Conservation (phyloP, 2,888 invertebrate species). For the Chrysolina haemoptera region DNA sequence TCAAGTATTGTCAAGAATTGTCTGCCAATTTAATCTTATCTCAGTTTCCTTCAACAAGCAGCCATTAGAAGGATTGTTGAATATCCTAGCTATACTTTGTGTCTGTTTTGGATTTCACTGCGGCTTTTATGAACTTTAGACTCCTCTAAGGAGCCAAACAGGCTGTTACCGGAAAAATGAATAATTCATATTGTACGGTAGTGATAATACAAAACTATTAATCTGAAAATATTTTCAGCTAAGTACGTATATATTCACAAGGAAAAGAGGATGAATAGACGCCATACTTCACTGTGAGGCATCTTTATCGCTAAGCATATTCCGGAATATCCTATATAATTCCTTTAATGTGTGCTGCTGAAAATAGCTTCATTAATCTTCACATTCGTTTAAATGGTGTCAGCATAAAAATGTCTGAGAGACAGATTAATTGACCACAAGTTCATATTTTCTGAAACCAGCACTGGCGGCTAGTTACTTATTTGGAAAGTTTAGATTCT, state of each 20-base stretch:
- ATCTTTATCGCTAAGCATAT: constrained; percentile 16
- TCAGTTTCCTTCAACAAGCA: too few species aligned
- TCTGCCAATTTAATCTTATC: too few species aligned
- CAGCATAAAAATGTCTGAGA: constrained; percentile 27
- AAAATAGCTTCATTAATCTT: constrained; percentile 29
- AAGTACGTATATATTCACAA: constrained; percentile 1
- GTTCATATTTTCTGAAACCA: constrained; percentile 31
- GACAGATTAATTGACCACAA: constrained; percentile 31
- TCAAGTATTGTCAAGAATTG: too few species aligned
- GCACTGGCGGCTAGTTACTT: constrained; percentile 40
- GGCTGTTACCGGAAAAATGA: neutral
- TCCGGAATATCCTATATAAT: constrained; percentile 22
- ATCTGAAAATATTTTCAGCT: neutral
- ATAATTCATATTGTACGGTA: constrained; percentile 4
- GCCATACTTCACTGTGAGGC: constrained; percentile 12
- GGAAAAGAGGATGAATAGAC: neutral
- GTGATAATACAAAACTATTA: neutral
- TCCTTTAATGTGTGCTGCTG: constrained; percentile 11
- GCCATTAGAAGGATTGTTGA: too few species aligned
- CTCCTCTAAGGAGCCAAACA: neutral
- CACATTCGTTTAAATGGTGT: constrained; percentile 27
- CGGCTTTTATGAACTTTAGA: too few species aligned
- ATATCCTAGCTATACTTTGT: too few species aligned
- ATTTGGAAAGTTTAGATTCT: constrained; percentile 57
- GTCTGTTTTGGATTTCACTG: too few species aligned